A percentile compares a stretch with the other conserved stretches of the same genome.
phyloP scores from a whole-genome alignment of 2,113 vertebrate genomes.

The Ovibos moschatus region DNA sequence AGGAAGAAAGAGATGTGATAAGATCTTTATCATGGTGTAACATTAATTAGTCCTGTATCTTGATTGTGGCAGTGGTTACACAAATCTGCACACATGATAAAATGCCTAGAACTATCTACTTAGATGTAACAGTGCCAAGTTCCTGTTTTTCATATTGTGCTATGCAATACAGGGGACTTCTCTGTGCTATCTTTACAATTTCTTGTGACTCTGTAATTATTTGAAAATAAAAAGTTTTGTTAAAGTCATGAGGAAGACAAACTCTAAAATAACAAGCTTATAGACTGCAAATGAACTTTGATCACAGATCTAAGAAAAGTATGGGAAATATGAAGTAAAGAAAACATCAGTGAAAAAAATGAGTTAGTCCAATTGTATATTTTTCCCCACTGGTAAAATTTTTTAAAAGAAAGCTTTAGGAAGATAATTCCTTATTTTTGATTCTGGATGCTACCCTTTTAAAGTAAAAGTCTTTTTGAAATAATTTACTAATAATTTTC shows the following conservation, averaged over 20 bases:
- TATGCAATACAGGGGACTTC: neutral
- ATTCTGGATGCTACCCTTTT: neutral
- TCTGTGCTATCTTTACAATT: neutral
- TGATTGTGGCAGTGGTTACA: neutral
- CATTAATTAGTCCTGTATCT: neutral
- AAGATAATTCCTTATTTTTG: neutral
- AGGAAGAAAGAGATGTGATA: neutral
- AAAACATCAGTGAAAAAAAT: neutral
- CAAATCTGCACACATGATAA: neutral
- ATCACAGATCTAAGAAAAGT: neutral
- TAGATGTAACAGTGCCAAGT: neutral
- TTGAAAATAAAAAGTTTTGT: neutral
- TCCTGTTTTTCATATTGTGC: neutral
- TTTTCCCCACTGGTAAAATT: neutral
- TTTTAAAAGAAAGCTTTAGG: neutral
- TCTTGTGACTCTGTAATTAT: neutral
- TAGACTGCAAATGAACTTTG: neutral
- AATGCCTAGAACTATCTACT: neutral
- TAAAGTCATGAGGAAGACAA: neutral
- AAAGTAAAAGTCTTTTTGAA: neutral
- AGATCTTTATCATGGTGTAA: neutral
- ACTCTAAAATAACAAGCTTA: neutral
- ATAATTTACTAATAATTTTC: neutral
- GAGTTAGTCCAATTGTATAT: neutral
- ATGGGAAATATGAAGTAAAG: neutral